These are phyloP conservation scores for Hypercompe scribonia DNA, from an alignment of 2,888 invertebrate species.

Conservation along the genomic window DNA sequence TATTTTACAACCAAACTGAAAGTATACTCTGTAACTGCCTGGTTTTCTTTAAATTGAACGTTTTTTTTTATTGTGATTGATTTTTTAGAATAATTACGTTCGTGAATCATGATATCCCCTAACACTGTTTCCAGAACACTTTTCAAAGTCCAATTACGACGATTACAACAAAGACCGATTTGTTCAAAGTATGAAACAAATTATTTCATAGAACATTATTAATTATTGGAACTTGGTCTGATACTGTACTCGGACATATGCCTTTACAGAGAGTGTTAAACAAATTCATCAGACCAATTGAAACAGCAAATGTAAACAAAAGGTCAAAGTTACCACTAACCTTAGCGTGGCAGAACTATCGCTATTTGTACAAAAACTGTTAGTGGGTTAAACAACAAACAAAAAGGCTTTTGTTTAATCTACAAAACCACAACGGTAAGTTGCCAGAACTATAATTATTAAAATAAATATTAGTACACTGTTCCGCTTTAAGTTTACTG, in stretches of 20 bases:
- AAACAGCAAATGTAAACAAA: background rate
- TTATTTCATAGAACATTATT: too few relatives aligned
- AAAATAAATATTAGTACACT: constrained; percentile 6
- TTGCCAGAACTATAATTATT: background rate
- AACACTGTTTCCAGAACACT: too few relatives aligned
- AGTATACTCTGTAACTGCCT: too few relatives aligned
- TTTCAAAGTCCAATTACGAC: too few relatives aligned
- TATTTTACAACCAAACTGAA: too few relatives aligned
- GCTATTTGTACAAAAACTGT: background rate
- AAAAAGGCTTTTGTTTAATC: constrained; percentile 6
- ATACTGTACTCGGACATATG: background rate
- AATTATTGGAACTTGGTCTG: too few relatives aligned
- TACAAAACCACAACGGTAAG: background rate
- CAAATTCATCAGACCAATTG: background rate
- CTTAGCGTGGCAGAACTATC: background rate
- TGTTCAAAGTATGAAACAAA: too few relatives aligned
- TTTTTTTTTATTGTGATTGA: too few relatives aligned
- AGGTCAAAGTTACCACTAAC: background rate
- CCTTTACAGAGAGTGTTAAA: background rate
- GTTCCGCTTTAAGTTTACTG: constrained; percentile 4
- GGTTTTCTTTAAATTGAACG: too few relatives aligned
- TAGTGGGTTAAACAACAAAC: background rate
- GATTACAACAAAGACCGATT: too few relatives aligned
- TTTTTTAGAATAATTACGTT: too few relatives aligned
- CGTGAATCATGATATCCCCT: too few relatives aligned